A percentile compares a stretch with the other conserved stretches of the same genome.
Evolutionary conservation across 2,888 invertebrate genomes (phyloP).

Genomic region (Stictocephala bisonia): DNA sequence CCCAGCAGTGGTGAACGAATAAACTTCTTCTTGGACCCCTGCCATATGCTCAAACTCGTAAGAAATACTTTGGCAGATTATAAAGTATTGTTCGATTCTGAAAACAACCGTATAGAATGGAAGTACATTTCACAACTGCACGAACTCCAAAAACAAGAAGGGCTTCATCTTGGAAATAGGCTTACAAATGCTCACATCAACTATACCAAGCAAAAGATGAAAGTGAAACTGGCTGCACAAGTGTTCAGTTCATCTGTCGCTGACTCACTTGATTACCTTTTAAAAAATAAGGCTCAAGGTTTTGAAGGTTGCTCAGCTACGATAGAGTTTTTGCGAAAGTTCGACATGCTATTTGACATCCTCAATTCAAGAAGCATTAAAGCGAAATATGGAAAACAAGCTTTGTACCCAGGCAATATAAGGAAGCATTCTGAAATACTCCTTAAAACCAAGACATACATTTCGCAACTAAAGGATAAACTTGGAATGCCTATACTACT

Average conservation of each 20-base stretch:
- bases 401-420: slow-evolving; percentile 12
- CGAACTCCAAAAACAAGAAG: slow-evolving; percentile 55
- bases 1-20: slow-evolving; percentile 35
- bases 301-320: slow-evolving; percentile 53
- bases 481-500: slow-evolving; percentile 4
- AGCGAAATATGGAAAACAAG: slow-evolving; percentile 42
- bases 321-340: slow-evolving; percentile 44
- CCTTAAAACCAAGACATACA: slow-evolving; percentile 22
- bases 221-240: slow-evolving; percentile 53
- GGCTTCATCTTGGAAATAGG: slow-evolving; percentile 56
- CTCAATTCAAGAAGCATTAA: slow-evolving; percentile 41
- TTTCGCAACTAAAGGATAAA: slow-evolving; percentile 14
- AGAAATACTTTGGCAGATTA: slow-evolving; percentile 57
- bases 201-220: slow-evolving; percentile 56
- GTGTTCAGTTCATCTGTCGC: slow-evolving; percentile 52
- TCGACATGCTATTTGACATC: slow-evolving; percentile 37
- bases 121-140: slow-evolving; percentile 54
- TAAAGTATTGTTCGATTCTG: slow-evolving; percentile 49
- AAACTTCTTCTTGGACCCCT: slow-evolving; percentile 49
- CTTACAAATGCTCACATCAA: slow-evolving; percentile 51
- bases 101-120: slow-evolving; percentile 53
- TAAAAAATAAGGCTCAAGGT: slow-evolving; percentile 44
- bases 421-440: slow-evolving; percentile 29
- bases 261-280: slow-evolving; percentile 46
- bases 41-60: slow-evolving; percentile 59